A percentile compares a stretch with the other conserved stretches of the same genome.
Conservation (phyloP, 2,888 invertebrate species). For the Cataglyphis altisquamis region DNA sequence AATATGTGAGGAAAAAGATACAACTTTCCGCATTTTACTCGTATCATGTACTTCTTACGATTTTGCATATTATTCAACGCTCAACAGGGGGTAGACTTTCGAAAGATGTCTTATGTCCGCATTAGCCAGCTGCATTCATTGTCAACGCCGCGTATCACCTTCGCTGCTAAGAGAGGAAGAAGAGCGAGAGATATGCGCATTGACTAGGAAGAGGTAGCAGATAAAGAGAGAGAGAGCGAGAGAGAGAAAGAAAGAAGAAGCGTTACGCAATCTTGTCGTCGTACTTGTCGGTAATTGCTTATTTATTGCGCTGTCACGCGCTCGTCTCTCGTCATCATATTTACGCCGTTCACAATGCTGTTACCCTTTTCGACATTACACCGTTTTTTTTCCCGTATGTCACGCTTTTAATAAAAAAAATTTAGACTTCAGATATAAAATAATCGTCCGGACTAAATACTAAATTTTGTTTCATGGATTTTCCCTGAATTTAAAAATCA, state of each 20-base stretch:
- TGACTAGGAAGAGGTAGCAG: not conserved
- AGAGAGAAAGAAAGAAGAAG: slow-evolving; percentile 33
- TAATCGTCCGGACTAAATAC: not conserved
- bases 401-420: not conserved
- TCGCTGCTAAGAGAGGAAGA: not conserved
- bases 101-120: slow-evolving; percentile 32
- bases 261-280: slow-evolving; percentile 72
- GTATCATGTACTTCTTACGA: not conserved
- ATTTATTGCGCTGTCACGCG: slow-evolving; percentile 68
- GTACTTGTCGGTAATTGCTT: slow-evolving; percentile 71
- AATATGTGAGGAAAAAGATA: not conserved
- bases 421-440: not conserved
- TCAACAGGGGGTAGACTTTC: not conserved
- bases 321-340: slow-evolving; percentile 39
- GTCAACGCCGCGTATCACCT: slow-evolving; percentile 35
- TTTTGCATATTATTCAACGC: not conserved
- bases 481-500: not conserved
- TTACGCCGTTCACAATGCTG: slow-evolving; percentile 33
- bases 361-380: slow-evolving; percentile 45
- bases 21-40: not conserved
- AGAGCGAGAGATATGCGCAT: not conserved
- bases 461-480: not conserved
- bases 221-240: slow-evolving; percentile 27
- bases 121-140: slow-evolving; percentile 26
- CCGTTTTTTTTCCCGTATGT: not conserved